These are phyloP conservation scores for Onychomys arenicola DNA, from an alignment of 2,797 vertebrate species.

Conservation along the genomic window DNA sequence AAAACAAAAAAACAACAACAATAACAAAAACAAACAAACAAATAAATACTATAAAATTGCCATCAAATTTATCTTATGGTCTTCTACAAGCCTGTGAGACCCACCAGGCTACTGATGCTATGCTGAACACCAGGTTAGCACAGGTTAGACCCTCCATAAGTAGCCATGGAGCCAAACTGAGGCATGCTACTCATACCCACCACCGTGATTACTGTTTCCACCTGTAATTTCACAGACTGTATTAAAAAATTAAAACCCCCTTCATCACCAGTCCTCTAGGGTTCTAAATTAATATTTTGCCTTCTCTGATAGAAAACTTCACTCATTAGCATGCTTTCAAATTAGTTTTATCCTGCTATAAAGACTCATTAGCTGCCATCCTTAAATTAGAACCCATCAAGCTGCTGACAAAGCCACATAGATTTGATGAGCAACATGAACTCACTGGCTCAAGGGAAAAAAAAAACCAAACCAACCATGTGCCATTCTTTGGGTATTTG, in stretches of 20 bases:
- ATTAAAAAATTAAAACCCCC: not conserved
- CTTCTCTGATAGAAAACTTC: constrained; percentile 28
- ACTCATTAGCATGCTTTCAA: constrained; percentile 63
- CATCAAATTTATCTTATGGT: too few species aligned
- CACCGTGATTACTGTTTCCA: not conserved
- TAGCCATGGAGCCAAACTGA: rapidly evolving
- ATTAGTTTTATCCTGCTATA: not conserved
- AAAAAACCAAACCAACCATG: too few species aligned
- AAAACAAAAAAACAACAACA: not conserved
- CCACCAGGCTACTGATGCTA: rapidly evolving
- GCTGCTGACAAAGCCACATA: not conserved
- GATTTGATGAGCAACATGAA: not conserved
- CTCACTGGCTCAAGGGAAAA: not conserved
- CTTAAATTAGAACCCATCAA: not conserved
- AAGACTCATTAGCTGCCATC: constrained; percentile 40
- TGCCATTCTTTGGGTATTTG: rapidly evolving
- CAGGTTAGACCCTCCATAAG: rapidly evolving
- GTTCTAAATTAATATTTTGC: not conserved
- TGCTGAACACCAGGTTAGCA: not conserved
- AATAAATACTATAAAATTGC: not conserved
- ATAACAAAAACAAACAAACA: not conserved
- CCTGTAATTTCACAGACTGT: not conserved
- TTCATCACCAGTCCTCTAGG: not conserved
- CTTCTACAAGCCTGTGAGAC: not conserved
- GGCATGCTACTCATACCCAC: rapidly evolving